These are phyloP conservation scores for Aplidium turbinatum DNA, from an alignment of 23 tunicate species.

Conservation along the genomic window DNA sequence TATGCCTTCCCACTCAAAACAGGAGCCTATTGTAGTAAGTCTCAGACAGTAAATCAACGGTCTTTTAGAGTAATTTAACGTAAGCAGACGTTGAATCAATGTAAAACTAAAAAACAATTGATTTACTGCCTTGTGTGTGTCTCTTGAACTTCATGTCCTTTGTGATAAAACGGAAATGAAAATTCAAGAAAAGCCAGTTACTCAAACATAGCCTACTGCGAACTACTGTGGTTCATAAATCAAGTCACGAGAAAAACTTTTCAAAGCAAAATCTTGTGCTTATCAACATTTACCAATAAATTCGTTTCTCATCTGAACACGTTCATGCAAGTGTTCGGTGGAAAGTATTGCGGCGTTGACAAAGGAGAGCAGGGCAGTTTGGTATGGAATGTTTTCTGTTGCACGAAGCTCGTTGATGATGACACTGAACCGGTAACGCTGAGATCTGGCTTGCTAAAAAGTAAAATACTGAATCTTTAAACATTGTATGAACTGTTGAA, in stretches of 20 bases:
- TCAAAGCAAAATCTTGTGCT: too few relatives aligned
- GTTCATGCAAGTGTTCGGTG: constrained; percentile 55
- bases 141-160: too few relatives aligned
- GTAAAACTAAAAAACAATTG: neutral
- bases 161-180: too few relatives aligned
- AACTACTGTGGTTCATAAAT: neutral
- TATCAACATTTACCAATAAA: constrained; percentile 84
- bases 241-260: neutral
- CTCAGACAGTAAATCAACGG: too few relatives aligned
- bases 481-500: constrained; percentile 1
- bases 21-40: too few relatives aligned
- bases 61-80: too few relatives aligned
- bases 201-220: neutral
- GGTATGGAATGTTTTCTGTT: constrained; percentile 87
- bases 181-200: neutral
- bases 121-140: neutral
- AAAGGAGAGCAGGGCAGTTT: constrained; percentile 76
- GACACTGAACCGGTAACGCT: constrained; percentile 82
- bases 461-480: too few relatives aligned
- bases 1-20: too few relatives aligned
- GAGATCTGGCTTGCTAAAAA: constrained; percentile 60
- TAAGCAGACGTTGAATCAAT: too few relatives aligned
- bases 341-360: constrained; percentile 80
- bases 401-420: constrained; percentile 71
- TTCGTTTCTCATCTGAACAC: constrained; percentile 85